phyloP scores from a whole-genome alignment of 2,113 vertebrate species.

The Eonycteris spelaea region DNA sequence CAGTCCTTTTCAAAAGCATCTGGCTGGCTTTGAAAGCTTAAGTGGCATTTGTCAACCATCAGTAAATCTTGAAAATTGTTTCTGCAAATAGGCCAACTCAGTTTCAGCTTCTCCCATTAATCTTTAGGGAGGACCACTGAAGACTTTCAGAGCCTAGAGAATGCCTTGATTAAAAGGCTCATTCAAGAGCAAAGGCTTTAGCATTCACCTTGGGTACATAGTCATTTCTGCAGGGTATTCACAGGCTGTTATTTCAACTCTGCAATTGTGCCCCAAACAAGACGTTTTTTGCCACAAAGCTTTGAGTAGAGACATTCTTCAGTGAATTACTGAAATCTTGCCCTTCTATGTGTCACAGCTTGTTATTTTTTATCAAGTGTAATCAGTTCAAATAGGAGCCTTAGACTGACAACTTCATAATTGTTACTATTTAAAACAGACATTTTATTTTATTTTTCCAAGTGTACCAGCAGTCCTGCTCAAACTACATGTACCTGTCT shows the following conservation, averaged over 20 bases:
- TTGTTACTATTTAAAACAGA: constrained; percentile 39
- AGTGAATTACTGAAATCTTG: constrained; percentile 72
- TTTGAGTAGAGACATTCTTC: constrained; percentile 74
- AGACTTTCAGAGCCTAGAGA: constrained; percentile 74
- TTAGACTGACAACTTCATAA: constrained; percentile 63
- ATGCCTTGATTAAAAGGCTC: constrained; percentile 78
- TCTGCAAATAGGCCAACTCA: constrained; percentile 81
- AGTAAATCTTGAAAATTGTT: constrained; percentile 85
- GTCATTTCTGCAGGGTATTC: constrained; percentile 79
- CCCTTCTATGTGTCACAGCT: constrained; percentile 76
- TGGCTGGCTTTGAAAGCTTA: constrained; percentile 85
- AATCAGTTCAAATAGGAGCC: constrained; percentile 75
- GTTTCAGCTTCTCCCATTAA: constrained; percentile 81
- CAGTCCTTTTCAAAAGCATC: constrained; percentile 82
- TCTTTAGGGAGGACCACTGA: constrained; percentile 70
- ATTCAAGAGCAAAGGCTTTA: constrained; percentile 72
- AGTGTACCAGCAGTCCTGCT: background rate
- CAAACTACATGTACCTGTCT: background rate
- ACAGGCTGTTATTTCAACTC: constrained; percentile 84
- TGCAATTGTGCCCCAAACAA: constrained; percentile 83
- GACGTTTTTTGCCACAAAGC: constrained; percentile 80
- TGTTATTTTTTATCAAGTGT: constrained; percentile 78
- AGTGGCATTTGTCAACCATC: constrained; percentile 86
- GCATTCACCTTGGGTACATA: constrained; percentile 78
- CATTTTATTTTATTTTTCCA: constrained; percentile 18